Evolutionary conservation across 2,113 vertebrate species (phyloP), one percentile per base, ranked within the genome.

Genomic region (Rhea americana): DNA sequence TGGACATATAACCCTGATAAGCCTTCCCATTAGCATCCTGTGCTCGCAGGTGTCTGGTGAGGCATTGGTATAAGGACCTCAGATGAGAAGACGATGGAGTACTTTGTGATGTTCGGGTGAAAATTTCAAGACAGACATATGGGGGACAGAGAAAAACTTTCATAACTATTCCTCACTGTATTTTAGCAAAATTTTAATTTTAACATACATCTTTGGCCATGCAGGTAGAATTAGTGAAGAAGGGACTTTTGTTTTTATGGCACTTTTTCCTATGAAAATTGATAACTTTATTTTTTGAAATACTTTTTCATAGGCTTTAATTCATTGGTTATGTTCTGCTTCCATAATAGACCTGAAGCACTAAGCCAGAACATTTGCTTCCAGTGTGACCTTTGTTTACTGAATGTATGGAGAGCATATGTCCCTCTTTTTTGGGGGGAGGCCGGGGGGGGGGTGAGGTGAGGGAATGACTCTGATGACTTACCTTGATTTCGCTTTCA

Each of bases 91-190:
- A 35, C 10, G 5, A 30, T 50, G 8, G n/a, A 68, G 53, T 25
- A n/a, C 32, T n/a, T 43, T 48, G 28, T 58, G 47, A 35, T 3
- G 3, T 63, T 47, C 45, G 48, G 30, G 32, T 61, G 16, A 48
- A 78, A 78, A 35, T 67, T 87, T 81, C 1, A 4, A 21, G 43
- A 43, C 22, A 43, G 45, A 22, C 12, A 14, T 21, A 3, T 25
- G 18, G 13, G 13, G 5, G 25, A 26, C 4, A 26, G 22, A 51
- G 56, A 25, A 47, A 78, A 30, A 26, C 28, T 13, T 62, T 92
- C 8, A 16, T 9, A 13, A 32, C 65, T 68, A 30, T 63, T 90
- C 17, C 26, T 68, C 0, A 0, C 25, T 50, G 0, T 79, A 17
- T 82, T 88, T 66, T 76, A 63, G 47, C 15, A 4, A 80, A 0